phyloP scores from a whole-genome alignment of 2,797 vertebrate genomes.

The Leuciscus waleckii region DNA sequence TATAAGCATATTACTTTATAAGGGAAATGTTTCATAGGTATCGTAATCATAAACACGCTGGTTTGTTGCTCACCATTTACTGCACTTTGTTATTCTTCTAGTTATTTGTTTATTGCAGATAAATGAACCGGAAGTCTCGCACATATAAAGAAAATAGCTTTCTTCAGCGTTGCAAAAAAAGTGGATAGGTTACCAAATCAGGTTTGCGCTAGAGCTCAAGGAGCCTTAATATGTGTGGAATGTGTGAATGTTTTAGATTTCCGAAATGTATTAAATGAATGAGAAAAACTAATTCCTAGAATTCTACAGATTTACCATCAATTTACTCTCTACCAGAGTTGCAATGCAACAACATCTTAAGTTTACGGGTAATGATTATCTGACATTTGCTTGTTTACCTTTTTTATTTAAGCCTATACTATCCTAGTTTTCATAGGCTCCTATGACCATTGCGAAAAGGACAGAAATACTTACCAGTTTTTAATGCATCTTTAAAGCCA shows the following conservation, averaged over 20 bases:
- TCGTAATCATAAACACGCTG: not conserved
- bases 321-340: not conserved
- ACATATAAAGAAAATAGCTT: not conserved
- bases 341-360: not conserved
- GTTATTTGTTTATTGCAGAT: not conserved
- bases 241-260: not conserved
- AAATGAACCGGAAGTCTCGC: not conserved
- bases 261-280: not conserved
- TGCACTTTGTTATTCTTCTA: not conserved
- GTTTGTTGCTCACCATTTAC: not conserved
- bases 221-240: not conserved
- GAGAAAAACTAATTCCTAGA: not conserved
- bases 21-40: not conserved
- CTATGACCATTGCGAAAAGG: not conserved
- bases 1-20: not conserved
- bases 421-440: not conserved
- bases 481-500: conserved; percentile 8
- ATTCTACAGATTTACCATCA: not conserved
- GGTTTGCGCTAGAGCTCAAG: not conserved
- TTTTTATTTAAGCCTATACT: not conserved
- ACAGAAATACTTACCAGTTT: not conserved
- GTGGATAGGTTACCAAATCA: not conserved
- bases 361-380: not conserved
- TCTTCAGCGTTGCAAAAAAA: not conserved
- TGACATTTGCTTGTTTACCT: too few species aligned